A percentile compares a stretch with the other conserved stretches of the same genome.
Evolutionary conservation across 2,888 invertebrate species (phyloP).

Genomic region (Athetis lepigone): DNA sequence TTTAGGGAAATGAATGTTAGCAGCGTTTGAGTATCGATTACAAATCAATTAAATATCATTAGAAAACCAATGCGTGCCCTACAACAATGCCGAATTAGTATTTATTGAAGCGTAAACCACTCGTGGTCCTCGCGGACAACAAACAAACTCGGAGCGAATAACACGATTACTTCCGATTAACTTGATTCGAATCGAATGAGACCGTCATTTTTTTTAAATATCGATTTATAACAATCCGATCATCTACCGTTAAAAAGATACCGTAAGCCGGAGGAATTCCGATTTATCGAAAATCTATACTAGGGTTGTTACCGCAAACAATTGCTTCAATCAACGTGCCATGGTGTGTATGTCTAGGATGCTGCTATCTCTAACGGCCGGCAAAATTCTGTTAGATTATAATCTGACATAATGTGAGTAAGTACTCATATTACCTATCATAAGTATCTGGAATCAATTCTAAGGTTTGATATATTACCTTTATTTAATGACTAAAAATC

Average conservation of each 20-base stretch:
- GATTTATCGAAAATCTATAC: constrained; percentile 79
- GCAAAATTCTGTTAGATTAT: no score
- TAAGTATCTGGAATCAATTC: no score
- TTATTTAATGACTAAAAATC: no score
- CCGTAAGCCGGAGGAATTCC: constrained; percentile 82
- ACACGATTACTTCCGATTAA: constrained; percentile 84
- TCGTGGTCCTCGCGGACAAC: constrained; percentile 69
- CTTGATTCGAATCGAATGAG: constrained; percentile 77
- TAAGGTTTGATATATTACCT: no score
- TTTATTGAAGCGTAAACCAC: constrained; percentile 73
- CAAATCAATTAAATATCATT: constrained; percentile 65
- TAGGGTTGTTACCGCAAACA: constrained; percentile 60
- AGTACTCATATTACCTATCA: no score
- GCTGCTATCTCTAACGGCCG: not conserved
- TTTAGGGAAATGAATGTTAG: not conserved
- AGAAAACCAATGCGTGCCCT: constrained; percentile 53
- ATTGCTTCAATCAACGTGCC: constrained; percentile 1
- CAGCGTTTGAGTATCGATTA: constrained; percentile 40
- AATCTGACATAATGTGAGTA: no score
- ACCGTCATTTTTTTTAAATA: constrained; percentile 73
- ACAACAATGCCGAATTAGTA: constrained; percentile 69
- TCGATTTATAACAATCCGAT: constrained; percentile 83
- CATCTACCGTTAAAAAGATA: constrained; percentile 84
- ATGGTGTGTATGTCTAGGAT: no score
- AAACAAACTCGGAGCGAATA: constrained; percentile 78